Percentiles rank a stretch among this genome's conserved stretches.
Conservation (phyloP, 2,797 vertebrate species). For the Cottoperca gobio region DNA sequence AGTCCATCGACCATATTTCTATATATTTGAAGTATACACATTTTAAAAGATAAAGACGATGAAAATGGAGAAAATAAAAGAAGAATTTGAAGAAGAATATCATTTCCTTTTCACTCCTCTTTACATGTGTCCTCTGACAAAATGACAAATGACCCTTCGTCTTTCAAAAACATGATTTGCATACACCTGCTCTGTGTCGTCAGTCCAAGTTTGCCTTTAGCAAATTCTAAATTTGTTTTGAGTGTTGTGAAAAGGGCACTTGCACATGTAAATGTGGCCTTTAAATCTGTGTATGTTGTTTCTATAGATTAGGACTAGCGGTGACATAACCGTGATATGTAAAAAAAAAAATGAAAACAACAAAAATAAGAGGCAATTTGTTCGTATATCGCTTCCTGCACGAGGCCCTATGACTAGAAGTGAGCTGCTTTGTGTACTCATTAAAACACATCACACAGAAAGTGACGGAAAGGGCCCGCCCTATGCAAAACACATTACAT, state of each 20-base stretch:
- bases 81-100: not conserved
- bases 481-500: conserved; percentile 59
- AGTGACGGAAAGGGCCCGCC: not conserved
- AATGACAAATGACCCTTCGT: not conserved
- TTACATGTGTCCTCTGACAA: not conserved
- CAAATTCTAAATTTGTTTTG: conserved; percentile 35
- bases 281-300: not conserved
- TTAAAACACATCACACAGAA: too few relatives aligned
- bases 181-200: conserved; percentile 13
- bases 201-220: conserved; percentile 1
- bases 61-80: not conserved
- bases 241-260: not conserved
- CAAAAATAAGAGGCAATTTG: too few relatives aligned
- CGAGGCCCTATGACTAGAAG: too few relatives aligned
- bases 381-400: too few relatives aligned
- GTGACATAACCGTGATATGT: too few relatives aligned
- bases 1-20: not conserved
- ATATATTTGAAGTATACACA: too few relatives aligned
- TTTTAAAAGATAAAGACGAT: not conserved
- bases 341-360: too few relatives aligned
- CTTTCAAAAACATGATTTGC: conserved; percentile 31
- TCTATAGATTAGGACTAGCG: too few relatives aligned
- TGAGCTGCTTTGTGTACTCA: not conserved
- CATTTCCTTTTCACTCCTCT: not conserved
- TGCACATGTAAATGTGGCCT: not conserved